phyloP scores from a whole-genome alignment of 2,888 invertebrate genomes.

The Lithosia quadra region DNA sequence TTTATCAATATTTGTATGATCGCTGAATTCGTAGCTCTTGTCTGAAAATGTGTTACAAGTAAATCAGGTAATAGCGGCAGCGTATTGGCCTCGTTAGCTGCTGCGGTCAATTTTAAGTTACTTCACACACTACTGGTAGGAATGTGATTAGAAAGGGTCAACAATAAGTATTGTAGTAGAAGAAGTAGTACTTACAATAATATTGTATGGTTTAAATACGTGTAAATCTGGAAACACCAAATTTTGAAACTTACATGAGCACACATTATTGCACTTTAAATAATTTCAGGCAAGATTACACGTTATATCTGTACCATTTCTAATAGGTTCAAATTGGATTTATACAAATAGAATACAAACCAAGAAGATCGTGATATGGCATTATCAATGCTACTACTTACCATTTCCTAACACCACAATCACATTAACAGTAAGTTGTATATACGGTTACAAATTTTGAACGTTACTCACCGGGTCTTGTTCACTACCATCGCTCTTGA shows the following conservation, averaged over 20 bases:
- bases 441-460: not conserved
- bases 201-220: too few relatives aligned
- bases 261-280: too few relatives aligned
- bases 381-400: too few relatives aligned
- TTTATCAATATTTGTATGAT: constrained; percentile 26
- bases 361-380: too few relatives aligned
- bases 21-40: not conserved
- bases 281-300: too few relatives aligned
- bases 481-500: constrained; percentile 91
- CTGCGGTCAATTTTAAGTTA: not conserved
- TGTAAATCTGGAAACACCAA: too few relatives aligned
- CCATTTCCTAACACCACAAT: not conserved
- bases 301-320: too few relatives aligned
- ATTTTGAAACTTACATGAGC: too few relatives aligned
- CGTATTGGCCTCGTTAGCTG: not conserved
- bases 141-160: not conserved
- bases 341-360: too few relatives aligned
- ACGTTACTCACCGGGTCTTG: constrained; percentile 90
- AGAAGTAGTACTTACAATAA: too few relatives aligned
- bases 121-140: not conserved
- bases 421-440: too few relatives aligned
- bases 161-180: not conserved
- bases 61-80: not conserved
- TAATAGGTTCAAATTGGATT: too few relatives aligned
- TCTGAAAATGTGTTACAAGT: not conserved